These are phyloP conservation scores for Phenganax marumi DNA, from an alignment of 92 coral and sea anemone genomes.

Conservation along the genomic window DNA sequence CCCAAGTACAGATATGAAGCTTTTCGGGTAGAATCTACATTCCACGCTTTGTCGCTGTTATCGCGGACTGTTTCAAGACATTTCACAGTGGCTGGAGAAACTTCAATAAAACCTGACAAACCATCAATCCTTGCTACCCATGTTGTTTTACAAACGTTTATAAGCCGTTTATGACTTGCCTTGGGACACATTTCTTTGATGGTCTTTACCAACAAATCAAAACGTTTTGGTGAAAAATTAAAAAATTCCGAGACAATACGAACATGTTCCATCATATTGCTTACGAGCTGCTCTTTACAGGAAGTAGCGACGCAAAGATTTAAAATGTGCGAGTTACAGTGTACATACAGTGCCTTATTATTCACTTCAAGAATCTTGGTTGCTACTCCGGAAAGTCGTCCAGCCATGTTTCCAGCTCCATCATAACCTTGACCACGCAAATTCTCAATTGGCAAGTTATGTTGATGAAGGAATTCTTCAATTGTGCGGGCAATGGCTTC, in stretches of 20 bases:
- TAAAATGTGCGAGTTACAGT: not conserved
- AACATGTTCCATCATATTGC: no score
- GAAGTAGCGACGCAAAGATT: not conserved
- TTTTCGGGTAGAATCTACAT: not conserved
- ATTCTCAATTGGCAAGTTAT: not conserved
- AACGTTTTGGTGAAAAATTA: not conserved
- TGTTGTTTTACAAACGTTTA: not conserved
- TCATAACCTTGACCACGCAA: constrained; percentile 11
- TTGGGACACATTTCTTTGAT: not conserved
- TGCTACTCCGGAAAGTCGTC: constrained; percentile 26
- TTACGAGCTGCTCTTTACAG: not conserved
- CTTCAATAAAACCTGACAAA: not conserved
- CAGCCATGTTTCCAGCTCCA: constrained; percentile 24
- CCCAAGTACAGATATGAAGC: constrained; percentile 23
- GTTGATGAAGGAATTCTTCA: not conserved
- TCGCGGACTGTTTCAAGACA: not conserved
- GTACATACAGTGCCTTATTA: constrained; percentile 10
- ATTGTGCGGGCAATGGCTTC: constrained; percentile 15
- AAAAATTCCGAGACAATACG: no score
- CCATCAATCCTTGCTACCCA: not conserved
- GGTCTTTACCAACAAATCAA: not conserved
- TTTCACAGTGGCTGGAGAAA: not conserved
- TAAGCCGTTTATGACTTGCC: not conserved
- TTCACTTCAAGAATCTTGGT: not conserved
- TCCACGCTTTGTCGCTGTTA: not conserved